Percentiles rank a stretch among this genome's conserved stretches.
Conservation (phyloP, 2,113 vertebrate genomes). For the Erythrolamprus reginae region DNA sequence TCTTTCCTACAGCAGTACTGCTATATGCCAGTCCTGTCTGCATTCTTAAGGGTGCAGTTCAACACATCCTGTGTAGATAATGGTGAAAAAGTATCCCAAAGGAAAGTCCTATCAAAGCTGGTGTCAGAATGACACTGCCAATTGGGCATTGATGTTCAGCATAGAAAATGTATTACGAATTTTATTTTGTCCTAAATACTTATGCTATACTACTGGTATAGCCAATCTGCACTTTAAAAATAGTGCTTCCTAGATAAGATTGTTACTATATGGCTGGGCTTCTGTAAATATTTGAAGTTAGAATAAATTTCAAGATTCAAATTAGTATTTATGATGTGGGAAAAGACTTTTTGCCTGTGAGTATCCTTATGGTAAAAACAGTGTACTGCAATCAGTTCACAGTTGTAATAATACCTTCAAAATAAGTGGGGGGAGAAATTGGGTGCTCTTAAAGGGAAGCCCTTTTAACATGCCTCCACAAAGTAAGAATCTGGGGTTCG, state of each 20-base stretch:
- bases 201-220: slow-evolving; percentile 70
- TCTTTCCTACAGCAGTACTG: slow-evolving; percentile 99
- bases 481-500: slow-evolving; percentile 57
- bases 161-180: slow-evolving; percentile 72
- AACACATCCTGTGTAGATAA: slow-evolving; percentile 99
- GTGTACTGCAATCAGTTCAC: slow-evolving; percentile 64
- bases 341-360: slow-evolving; percentile 65
- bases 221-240: slow-evolving; percentile 65
- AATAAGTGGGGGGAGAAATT: slow-evolving; percentile 59
- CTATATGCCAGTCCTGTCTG: slow-evolving; percentile 99
- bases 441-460: slow-evolving; percentile 61
- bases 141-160: slow-evolving; percentile 82
- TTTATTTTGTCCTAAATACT: slow-evolving; percentile 61
- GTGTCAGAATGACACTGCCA: slow-evolving; percentile 84
- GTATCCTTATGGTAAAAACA: slow-evolving; percentile 64
- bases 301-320: slow-evolving; percentile 59
- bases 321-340: slow-evolving; percentile 66
- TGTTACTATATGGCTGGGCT: slow-evolving; percentile 69
- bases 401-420: slow-evolving; percentile 59
- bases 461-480: slow-evolving; percentile 62
- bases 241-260: slow-evolving; percentile 65
- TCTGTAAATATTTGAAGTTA: slow-evolving; percentile 66
- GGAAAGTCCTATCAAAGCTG: slow-evolving; percentile 85
- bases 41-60: slow-evolving; percentile 99
- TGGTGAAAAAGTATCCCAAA: slow-evolving; percentile 94